Evolutionary conservation across 2,888 invertebrate species (phyloP).

Genomic region (Enchytraeus crypticus): DNA sequence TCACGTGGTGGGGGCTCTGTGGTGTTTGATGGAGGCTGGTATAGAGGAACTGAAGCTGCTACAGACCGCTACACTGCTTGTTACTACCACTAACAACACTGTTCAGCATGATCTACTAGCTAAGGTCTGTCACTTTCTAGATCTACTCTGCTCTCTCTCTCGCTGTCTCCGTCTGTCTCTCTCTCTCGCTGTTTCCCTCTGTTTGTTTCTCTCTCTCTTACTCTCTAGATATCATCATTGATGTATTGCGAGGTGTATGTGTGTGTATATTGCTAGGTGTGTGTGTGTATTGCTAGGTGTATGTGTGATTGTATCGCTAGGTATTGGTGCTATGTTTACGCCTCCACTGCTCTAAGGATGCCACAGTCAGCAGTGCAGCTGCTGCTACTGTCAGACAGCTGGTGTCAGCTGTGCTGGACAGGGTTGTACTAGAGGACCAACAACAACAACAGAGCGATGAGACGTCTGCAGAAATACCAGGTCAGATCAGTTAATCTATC

Average conservation of each 20-base stretch:
- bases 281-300: too few relatives aligned
- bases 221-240: background rate
- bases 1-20: constrained; percentile 70
- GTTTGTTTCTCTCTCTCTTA: background rate
- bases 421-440: constrained; percentile 50
- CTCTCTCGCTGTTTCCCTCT: too few relatives aligned
- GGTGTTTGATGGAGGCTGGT: constrained; percentile 85
- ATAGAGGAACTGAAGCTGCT: constrained; percentile 90
- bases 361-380: constrained; percentile 83
- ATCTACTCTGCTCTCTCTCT: background rate
- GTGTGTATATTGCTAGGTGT: too few relatives aligned
- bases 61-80: constrained; percentile 83
- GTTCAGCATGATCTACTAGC: constrained; percentile 90
- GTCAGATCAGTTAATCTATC: too few relatives aligned
- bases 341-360: constrained; percentile 85
- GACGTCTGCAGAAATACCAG: too few relatives aligned
- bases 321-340: constrained; percentile 90
- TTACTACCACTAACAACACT: constrained; percentile 89
- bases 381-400: constrained; percentile 93
- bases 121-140: constrained; percentile 65
- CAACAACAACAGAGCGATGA: too few relatives aligned
- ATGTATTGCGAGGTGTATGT: too few relatives aligned
- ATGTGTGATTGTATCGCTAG: too few relatives aligned
- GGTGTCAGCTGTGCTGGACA: constrained; percentile 64
- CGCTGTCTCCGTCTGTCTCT: too few relatives aligned